A percentile compares a stretch with the other conserved stretches of the same genome.
Evolutionary conservation across 2,888 invertebrate genomes (phyloP).

Genomic region (Ceraclea dissimilis): DNA sequence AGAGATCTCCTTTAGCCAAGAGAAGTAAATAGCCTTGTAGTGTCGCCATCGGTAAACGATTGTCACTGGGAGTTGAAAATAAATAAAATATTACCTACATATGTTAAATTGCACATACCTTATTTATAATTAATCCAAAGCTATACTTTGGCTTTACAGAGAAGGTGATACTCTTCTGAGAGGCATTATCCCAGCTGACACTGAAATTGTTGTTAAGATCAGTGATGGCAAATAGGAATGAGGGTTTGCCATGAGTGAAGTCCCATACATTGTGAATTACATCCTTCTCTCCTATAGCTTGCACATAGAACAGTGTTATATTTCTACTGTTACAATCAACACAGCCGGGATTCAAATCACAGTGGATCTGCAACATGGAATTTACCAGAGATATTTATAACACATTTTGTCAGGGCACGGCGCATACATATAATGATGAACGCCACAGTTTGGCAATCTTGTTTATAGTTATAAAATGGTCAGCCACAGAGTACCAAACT

Average conservation of each 20-base stretch:
- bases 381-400: background rate
- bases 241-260: constrained; percentile 50
- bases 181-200: constrained; percentile 43
- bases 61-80: too few species aligned
- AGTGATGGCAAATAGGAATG: constrained; percentile 49
- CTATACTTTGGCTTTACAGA: constrained; percentile 45
- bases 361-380: constrained; percentile 30
- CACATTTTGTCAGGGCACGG: too few species aligned
- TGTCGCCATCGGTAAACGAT: too few species aligned
- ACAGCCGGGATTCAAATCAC: constrained; percentile 38
- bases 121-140: constrained; percentile 53
- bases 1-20: too few species aligned
- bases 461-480: too few species aligned
- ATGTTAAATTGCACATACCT: too few species aligned
- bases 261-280: constrained; percentile 62
- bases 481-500: too few species aligned
- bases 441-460: too few species aligned
- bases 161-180: constrained; percentile 36
- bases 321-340: constrained; percentile 31
- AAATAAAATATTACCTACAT: too few species aligned
- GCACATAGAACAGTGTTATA: constrained; percentile 44
- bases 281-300: constrained; percentile 50
- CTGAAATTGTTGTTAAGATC: constrained; percentile 38
- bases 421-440: too few species aligned
- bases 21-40: too few species aligned